Percentiles rank a stretch among this genome's conserved stretches.
Conservation (phyloP, 1,140 invertebrate genomes). For the Oedothorax gibbosus region DNA sequence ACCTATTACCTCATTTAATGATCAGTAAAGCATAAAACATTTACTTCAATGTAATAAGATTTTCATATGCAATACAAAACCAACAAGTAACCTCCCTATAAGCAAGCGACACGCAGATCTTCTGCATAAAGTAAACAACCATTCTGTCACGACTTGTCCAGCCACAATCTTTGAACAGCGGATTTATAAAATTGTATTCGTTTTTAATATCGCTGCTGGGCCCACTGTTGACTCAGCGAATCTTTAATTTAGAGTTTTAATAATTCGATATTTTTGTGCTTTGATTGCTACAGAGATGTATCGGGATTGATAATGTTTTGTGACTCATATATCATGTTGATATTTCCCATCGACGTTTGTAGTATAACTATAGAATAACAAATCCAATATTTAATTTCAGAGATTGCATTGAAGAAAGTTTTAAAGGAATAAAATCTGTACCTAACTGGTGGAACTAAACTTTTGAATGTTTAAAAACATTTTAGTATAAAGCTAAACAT, state of each 20-base stretch:
- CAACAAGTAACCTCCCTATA: no score
- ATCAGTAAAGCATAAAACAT: background rate
- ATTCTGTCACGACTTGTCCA: constrained; percentile 1
- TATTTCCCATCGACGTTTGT: no score
- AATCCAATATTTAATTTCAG: no score
- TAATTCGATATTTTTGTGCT: background rate
- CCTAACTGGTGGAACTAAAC: no score
- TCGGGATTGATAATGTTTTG: background rate
- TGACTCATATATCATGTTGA: no score
- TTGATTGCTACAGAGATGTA: background rate
- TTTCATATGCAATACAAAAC: no score
- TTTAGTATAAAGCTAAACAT: no score
- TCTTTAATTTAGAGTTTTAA: background rate
- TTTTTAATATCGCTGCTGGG: constrained; percentile 35
- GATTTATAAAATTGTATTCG: constrained; percentile 52
- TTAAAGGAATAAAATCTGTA: no score
- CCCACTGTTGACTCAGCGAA: constrained; percentile 27
- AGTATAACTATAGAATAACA: no score
- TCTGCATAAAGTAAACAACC: constrained; percentile 23
- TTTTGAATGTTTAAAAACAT: no score
- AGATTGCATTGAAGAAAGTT: no score
- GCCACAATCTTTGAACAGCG: constrained; percentile 34
- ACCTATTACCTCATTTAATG: constrained; percentile 30
- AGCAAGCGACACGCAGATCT: background rate
- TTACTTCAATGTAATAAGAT: no score